These are phyloP conservation scores for Watsonalla binaria DNA, from an alignment of 2,888 invertebrate genomes.

Conservation along the genomic window DNA sequence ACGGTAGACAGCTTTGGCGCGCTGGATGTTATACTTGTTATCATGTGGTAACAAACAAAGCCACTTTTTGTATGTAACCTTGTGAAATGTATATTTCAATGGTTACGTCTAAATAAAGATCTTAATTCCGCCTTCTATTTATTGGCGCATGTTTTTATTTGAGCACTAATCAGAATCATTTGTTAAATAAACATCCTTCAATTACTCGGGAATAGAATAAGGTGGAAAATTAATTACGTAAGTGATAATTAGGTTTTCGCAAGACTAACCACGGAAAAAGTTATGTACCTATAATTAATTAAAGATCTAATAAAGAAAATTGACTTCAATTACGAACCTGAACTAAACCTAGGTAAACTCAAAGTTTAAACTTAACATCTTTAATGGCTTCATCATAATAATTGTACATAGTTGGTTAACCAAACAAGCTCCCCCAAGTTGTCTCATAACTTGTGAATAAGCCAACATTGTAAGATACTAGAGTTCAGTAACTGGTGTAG, in stretches of 20 bases:
- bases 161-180: too few relatives aligned
- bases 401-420: not conserved
- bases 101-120: not conserved
- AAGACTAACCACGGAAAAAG: too few relatives aligned
- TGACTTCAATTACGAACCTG: too few relatives aligned
- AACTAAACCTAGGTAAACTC: not conserved
- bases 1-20: slow-evolving; percentile 9
- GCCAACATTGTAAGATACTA: slow-evolving; percentile 8
- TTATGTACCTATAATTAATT: too few relatives aligned
- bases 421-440: slow-evolving; percentile 2
- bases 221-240: too few relatives aligned
- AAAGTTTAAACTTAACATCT: not conserved
- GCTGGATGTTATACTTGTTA: slow-evolving; percentile 5
- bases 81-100: not conserved
- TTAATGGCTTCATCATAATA: not conserved
- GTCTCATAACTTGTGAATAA: slow-evolving; percentile 4
- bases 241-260: too few relatives aligned
- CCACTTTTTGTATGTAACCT: slow-evolving; percentile 1
- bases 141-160: too few relatives aligned
- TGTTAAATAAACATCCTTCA: too few relatives aligned
- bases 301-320: too few relatives aligned
- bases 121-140: too few relatives aligned
- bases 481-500: slow-evolving; percentile 16
- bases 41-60: slow-evolving; percentile 9
- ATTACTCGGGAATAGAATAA: too few relatives aligned